Evolutionary conservation across 2,888 invertebrate genomes (phyloP).

Genomic region (Volucella bombylans): DNA sequence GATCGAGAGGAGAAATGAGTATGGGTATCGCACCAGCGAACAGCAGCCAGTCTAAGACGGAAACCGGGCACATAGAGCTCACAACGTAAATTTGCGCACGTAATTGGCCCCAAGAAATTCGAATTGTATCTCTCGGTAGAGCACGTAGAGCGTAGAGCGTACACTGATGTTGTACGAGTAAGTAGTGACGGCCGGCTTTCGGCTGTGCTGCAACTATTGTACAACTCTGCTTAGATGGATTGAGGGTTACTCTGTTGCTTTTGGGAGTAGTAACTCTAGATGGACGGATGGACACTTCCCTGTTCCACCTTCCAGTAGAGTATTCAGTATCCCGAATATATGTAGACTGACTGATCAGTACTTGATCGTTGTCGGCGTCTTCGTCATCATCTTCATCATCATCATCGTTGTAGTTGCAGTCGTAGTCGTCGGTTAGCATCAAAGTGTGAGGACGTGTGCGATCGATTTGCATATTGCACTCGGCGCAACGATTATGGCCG

Average conservation of each 20-base stretch:
- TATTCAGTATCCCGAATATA: conserved; percentile 8
- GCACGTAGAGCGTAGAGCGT: conserved; percentile 41
- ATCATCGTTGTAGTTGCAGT: conserved; percentile 61
- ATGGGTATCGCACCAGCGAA: conserved; percentile 24
- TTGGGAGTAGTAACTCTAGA: conserved; percentile 47
- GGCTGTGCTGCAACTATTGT: no score
- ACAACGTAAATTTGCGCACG: conserved; percentile 74
- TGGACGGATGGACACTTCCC: conserved; percentile 30
- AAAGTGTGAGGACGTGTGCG: conserved; percentile 73
- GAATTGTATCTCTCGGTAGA: conserved; percentile 66
- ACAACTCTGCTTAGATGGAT: conserved; percentile 52
- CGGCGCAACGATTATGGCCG: conserved; percentile 70
- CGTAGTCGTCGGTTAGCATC: conserved; percentile 60
- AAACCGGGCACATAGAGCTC: conserved; percentile 55
- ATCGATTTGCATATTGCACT: conserved; percentile 74
- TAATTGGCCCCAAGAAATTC: conserved; percentile 74
- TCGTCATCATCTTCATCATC: conserved; percentile 20
- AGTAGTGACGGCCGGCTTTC: conserved; percentile 31
- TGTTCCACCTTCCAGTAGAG: conserved; percentile 13
- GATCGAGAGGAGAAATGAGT: conserved; percentile 3
- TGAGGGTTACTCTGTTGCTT: conserved; percentile 64
- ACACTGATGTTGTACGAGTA: conserved; percentile 35
- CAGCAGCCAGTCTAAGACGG: conserved; percentile 35
- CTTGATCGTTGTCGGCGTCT: no score
- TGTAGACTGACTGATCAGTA: conserved; percentile 57